A percentile compares a stretch with the other conserved stretches of the same genome.
Conservation (phyloP, 2,888 invertebrate genomes). For the Mallateleia sp. region DNA sequence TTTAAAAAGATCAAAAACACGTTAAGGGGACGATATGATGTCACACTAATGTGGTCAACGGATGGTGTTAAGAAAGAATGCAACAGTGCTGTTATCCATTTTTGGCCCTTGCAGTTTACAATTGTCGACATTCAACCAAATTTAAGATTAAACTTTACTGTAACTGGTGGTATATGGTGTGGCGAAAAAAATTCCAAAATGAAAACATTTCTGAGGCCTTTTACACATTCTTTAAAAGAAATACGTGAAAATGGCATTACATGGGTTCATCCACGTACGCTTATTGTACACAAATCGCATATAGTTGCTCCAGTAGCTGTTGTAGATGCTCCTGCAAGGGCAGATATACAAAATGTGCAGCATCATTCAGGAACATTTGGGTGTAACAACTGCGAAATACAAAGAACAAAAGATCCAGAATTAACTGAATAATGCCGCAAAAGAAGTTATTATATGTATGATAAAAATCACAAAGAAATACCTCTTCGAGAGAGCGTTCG, state of each 20-base stretch:
- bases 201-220: neutral
- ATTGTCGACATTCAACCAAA: neutral
- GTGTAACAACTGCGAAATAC: slow-evolving; percentile 45
- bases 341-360: slow-evolving; percentile 52
- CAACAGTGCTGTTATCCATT: neutral
- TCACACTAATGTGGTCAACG: slow-evolving; percentile 19
- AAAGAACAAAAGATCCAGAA: slow-evolving; percentile 15
- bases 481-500: slow-evolving; percentile 20
- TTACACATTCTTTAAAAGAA: neutral
- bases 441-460: slow-evolving; percentile 34
- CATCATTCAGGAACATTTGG: slow-evolving; percentile 26
- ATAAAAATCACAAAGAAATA: slow-evolving; percentile 15
- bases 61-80: neutral
- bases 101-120: neutral
- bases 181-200: neutral
- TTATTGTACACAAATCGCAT: slow-evolving; percentile 12
- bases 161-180: neutral
- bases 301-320: slow-evolving; percentile 38
- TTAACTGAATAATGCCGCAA: too few species aligned
- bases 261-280: slow-evolving; percentile 39
- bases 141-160: neutral
- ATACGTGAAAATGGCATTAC: slow-evolving; percentile 6
- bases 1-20: neutral
- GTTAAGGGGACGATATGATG: neutral
- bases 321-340: slow-evolving; percentile 56